These are phyloP conservation scores for Struthidea cinerea DNA, from an alignment of 2,113 vertebrate genomes.

Conservation along the genomic window DNA sequence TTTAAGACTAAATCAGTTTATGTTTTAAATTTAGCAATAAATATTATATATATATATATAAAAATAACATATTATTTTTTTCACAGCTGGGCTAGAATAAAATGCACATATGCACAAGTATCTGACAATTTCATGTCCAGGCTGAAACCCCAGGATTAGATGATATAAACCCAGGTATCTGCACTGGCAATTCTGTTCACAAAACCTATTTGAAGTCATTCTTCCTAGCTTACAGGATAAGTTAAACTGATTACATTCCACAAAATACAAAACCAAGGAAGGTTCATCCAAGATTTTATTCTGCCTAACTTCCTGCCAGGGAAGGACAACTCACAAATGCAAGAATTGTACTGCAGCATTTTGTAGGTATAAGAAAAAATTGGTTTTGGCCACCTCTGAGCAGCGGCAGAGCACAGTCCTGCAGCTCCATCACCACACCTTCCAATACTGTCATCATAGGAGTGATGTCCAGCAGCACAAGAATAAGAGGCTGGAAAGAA, in stretches of 20 bases:
- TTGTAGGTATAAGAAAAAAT: not conserved
- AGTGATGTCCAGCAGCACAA: slow-evolving; percentile 88
- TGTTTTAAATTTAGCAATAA: not conserved
- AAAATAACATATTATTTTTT: not conserved
- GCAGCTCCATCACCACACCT: slow-evolving; percentile 96
- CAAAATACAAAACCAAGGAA: not conserved
- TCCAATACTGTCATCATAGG: slow-evolving; percentile 93
- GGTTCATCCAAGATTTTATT: not conserved
- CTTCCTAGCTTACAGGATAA: not conserved
- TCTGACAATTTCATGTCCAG: not conserved
- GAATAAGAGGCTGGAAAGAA: slow-evolving; percentile 81
- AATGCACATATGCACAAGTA: not conserved
- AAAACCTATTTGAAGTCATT: not conserved
- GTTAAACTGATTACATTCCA: not conserved
- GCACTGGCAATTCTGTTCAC: not conserved
- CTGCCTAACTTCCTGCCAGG: not conserved
- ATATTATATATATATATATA: not conserved
- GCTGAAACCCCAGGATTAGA: not conserved
- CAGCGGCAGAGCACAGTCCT: slow-evolving; percentile 92
- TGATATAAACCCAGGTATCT: not conserved
- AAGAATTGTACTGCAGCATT: not conserved
- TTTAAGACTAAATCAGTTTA: not conserved
- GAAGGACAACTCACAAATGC: not conserved
- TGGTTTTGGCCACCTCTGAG: slow-evolving; percentile 79
- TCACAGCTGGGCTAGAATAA: not conserved